phyloP scores from a whole-genome alignment of 2,797 vertebrate species.

The Galaxias olidus region DNA sequence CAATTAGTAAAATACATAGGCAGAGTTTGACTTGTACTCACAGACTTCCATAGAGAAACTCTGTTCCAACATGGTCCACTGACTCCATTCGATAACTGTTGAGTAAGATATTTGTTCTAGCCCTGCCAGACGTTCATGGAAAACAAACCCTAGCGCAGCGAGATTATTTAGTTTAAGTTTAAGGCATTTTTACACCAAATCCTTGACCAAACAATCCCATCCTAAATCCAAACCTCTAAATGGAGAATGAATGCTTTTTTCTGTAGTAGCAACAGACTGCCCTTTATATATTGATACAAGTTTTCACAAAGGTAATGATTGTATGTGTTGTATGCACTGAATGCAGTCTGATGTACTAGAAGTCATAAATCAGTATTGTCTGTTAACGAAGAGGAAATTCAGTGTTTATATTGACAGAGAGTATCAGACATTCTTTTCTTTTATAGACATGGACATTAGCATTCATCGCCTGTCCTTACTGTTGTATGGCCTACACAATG shows the following conservation, averaged over 20 bases:
- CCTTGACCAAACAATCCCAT: constrained; percentile 31
- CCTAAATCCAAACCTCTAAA: background rate
- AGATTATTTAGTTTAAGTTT: constrained; percentile 38
- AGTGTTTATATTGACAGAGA: constrained; percentile 5
- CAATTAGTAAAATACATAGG: too few species aligned
- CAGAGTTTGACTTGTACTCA: too few species aligned
- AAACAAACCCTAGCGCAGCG: constrained; percentile 21
- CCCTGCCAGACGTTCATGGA: constrained; percentile 12
- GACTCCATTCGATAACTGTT: constrained; percentile 6
- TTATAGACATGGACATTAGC: constrained; percentile 26
- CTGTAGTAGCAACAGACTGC: too few species aligned
- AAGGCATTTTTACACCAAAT: constrained; percentile 23
- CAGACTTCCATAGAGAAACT: background rate
- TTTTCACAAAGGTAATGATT: too few species aligned
- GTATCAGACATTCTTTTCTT: constrained; percentile 10
- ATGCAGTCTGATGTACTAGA: too few species aligned
- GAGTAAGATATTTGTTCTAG: constrained; percentile 20
- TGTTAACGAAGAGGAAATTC: background rate
- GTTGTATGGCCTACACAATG: constrained; percentile 13
- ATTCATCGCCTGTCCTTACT: constrained; percentile 32
- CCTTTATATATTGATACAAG: too few species aligned
- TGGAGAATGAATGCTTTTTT: background rate
- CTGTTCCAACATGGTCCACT: constrained; percentile 16
- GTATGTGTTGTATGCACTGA: too few species aligned
- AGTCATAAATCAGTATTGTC: too few species aligned